These are phyloP conservation scores for Rostratula benghalensis DNA, from an alignment of 2,113 vertebrate species.

Conservation along the genomic window DNA sequence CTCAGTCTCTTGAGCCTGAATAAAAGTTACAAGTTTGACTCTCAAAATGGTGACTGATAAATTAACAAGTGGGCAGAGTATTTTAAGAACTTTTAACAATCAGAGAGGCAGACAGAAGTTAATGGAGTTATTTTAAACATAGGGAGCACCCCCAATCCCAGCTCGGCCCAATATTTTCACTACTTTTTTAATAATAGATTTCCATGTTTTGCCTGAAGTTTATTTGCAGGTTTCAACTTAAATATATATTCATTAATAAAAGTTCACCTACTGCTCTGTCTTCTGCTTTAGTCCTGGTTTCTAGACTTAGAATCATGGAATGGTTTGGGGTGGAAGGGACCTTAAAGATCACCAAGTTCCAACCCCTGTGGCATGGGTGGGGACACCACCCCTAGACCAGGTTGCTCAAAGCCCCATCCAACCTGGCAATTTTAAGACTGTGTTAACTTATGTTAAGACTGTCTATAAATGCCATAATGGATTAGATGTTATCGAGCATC, in stretches of 20 bases:
- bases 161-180: background rate
- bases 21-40: background rate
- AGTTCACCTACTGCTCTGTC: background rate
- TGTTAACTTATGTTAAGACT: background rate
- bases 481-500: background rate
- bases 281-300: background rate
- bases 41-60: background rate
- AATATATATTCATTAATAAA: background rate
- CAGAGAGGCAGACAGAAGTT: background rate
- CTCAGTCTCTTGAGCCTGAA: background rate
- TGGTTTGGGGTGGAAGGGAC: background rate
- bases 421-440: background rate
- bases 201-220: background rate
- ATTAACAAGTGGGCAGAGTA: background rate
- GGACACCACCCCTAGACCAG: background rate
- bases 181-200: background rate
- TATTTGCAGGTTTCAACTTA: background rate
- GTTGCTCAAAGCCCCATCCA: background rate
- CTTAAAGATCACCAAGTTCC: background rate
- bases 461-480: background rate
- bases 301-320: background rate
- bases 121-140: background rate
- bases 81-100: background rate
- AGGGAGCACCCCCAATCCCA: background rate
- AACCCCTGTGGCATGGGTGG: background rate